phyloP scores from a whole-genome alignment of 2,888 invertebrate species.

The Spisula subtruncata region DNA sequence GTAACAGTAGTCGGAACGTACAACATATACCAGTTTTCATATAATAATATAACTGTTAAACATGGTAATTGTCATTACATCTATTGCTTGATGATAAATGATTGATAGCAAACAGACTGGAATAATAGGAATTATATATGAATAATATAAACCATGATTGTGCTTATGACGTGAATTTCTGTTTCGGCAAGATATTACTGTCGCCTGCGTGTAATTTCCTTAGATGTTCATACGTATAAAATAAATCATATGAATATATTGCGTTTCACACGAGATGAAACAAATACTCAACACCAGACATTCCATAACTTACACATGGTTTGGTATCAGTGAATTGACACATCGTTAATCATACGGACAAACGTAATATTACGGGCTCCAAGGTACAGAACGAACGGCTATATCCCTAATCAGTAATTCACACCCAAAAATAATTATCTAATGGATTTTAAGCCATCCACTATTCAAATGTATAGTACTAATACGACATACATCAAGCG shows the following conservation, averaged over 20 bases:
- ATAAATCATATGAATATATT: no score
- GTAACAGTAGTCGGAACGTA: not conserved
- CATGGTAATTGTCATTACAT: not conserved
- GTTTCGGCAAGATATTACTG: no score
- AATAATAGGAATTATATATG: no score
- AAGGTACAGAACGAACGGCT: constrained; percentile 2
- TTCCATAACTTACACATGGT: not conserved
- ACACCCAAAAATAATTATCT: constrained; percentile 15
- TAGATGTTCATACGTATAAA: no score
- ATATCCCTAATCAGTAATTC: not conserved
- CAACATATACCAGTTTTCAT: not conserved
- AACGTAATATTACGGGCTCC: not conserved
- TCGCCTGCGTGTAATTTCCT: no score
- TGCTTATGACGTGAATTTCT: no score
- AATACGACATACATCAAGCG: not conserved
- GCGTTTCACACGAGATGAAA: not conserved
- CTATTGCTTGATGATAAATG: no score
- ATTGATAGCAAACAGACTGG: no score
- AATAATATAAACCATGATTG: no score
- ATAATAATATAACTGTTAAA: constrained; percentile 13
- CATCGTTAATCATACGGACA: constrained; percentile 13
- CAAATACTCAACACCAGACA: not conserved
- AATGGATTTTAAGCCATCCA: constrained; percentile 16
- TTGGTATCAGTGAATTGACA: not conserved
- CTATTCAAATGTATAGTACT: not conserved